Evolutionary conservation across 1,140 invertebrate species (phyloP).

Genomic region (Chironomus tepperi): DNA sequence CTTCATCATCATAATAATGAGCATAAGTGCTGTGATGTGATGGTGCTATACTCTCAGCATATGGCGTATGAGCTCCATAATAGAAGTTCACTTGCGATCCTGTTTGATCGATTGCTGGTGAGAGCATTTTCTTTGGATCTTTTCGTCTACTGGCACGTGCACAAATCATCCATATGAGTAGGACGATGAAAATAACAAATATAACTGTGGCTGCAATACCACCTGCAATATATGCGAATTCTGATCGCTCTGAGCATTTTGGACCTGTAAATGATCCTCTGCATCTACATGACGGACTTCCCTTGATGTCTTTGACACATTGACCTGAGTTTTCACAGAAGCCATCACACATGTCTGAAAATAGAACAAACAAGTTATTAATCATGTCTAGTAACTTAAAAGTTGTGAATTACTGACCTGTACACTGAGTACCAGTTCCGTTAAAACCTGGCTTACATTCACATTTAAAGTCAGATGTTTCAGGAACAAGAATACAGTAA

Average conservation of each 20-base stretch:
- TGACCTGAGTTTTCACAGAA: constrained; percentile 87
- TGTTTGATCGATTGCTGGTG: constrained; percentile 76
- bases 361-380: constrained; percentile 24
- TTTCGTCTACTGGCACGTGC: constrained; percentile 72
- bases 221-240: constrained; percentile 89
- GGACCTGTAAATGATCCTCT: constrained; percentile 87
- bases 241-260: constrained; percentile 80
- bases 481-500: constrained; percentile 74
- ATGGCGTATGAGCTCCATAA: constrained; percentile 81
- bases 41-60: constrained; percentile 88
- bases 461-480: constrained; percentile 82
- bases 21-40: constrained; percentile 92
- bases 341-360: constrained; percentile 72
- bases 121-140: constrained; percentile 80
- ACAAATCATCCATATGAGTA: constrained; percentile 96
- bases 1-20: constrained; percentile 90
- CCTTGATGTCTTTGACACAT: constrained; percentile 76
- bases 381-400: constrained; percentile 13
- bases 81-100: constrained; percentile 94
- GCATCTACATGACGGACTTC: constrained; percentile 78
- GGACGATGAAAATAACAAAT: constrained; percentile 82
- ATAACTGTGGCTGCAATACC: constrained; percentile 86
- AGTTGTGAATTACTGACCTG: constrained; percentile 40
- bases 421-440: constrained; percentile 72
- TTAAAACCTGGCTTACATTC: constrained; percentile 92